Percentiles rank a stretch among this genome's conserved stretches.
Conservation (phyloP, 2,113 vertebrate species). For the Rhinolophus sinicus region DNA sequence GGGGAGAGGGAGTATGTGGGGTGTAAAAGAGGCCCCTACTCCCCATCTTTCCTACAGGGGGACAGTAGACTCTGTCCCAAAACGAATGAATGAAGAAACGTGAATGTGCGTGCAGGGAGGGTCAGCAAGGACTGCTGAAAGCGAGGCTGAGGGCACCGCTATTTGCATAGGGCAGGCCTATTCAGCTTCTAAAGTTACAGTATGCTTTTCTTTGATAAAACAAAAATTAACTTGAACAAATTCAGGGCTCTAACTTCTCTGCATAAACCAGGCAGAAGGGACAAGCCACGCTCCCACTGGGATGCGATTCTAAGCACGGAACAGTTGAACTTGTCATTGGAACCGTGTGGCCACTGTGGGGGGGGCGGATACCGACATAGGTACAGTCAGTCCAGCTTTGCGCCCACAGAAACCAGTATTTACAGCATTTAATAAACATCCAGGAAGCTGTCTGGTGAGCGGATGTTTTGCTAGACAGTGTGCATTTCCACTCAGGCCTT, state of each 20-base stretch:
- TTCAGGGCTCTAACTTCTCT: accelerated
- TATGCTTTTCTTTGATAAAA: not conserved
- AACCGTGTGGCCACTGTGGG: not conserved
- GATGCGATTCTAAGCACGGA: accelerated
- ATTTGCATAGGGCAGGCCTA: too few relatives aligned
- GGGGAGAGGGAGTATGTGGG: too few relatives aligned
- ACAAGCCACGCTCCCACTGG: not conserved
- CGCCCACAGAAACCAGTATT: not conserved
- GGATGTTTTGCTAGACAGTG: accelerated
- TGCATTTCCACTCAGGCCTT: accelerated
- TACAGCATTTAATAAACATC: too few relatives aligned
- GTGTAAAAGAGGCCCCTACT: too few relatives aligned
- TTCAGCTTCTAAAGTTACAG: not conserved
- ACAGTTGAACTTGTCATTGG: accelerated
- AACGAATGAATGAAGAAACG: not conserved
- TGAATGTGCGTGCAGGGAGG: accelerated
- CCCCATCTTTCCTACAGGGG: too few relatives aligned
- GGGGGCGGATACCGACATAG: accelerated
- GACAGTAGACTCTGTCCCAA: too few relatives aligned
- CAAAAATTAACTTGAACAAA: not conserved
- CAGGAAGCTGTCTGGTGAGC: accelerated
- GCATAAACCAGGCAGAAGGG: not conserved
- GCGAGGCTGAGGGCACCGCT: too few relatives aligned
- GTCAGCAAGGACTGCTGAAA: too few relatives aligned
- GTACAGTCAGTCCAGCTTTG: not conserved